Base-by-base conservation (phyloP, 2,797 vertebrate genomes). In the Caiman crocodilus region DNA sequence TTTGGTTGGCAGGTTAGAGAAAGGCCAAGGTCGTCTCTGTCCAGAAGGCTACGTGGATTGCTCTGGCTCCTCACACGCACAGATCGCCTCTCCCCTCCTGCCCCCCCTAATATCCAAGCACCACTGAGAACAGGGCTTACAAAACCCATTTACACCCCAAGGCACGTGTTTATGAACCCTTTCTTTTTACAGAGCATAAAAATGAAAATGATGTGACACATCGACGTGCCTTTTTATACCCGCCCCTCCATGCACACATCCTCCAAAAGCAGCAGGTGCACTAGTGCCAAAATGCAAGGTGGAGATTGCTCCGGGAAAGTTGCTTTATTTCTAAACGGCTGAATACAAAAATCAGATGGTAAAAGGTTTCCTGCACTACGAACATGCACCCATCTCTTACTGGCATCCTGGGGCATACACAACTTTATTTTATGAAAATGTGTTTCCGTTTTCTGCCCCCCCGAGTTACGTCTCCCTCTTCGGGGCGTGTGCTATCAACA, bases 311-410 rank as follows among this genome's bases (percentile, higher is more conserved):
- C 12, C 7, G 9, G 35, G 81, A 86, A 83, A 85, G 28, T 28
- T 63, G 20, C 67, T 85, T 79, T 84, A 56, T 91, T 94, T 94
- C 91, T 85, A 85, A 85, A 75, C 23, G 28, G 3, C 25, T 50
- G 61, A 79, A 35, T 79, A 57, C 2, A 50, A 50, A 50, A 50
- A 28, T 2, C 2, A 50, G 74, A 79, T 13, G 50, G 63, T 79
- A 63, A 89, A 79, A 65, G 12, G 60, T 83, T 93, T 60, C 30
- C 67, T 78, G 15, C 0, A 0, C 20, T 58, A 77, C 10, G 2
- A 64, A 15, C 3, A 21, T 18, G 28, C 0, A 10, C 59, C 56
- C 90, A 20, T 2, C 9, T 84, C 64, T 94, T 55, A 86, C 56
- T 80, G 85, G 86, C 85, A 18, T 56, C 65, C 5, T 7, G 13